Conservation (phyloP, 2,888 invertebrate species). For the Tetanocera ferruginea region DNA sequence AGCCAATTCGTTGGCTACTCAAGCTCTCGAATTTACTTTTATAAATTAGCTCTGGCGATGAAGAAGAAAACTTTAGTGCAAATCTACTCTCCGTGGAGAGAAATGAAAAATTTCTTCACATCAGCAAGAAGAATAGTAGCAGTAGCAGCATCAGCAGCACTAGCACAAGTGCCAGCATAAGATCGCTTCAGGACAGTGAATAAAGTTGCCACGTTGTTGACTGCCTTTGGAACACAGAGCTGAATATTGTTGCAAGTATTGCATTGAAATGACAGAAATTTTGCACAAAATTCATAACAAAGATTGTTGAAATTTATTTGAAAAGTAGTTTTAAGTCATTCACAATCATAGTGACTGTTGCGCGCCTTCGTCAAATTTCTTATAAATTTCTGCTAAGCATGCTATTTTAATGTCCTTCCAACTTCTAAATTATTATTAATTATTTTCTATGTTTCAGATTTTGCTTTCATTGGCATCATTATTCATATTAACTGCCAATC, state of each 20-base stretch:
- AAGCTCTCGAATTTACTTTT: slow-evolving; percentile 6
- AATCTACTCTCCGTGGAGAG: slow-evolving; percentile 28
- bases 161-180: not conserved
- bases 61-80: slow-evolving; percentile 33
- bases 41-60: slow-evolving; percentile 31
- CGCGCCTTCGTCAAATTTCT: too few species aligned
- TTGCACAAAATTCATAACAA: too few species aligned
- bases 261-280: not conserved
- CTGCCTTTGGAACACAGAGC: not conserved
- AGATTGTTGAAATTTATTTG: not conserved
- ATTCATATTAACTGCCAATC: not conserved
- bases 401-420: too few species aligned
- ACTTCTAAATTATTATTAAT: too few species aligned
- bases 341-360: too few species aligned
- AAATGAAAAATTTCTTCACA: slow-evolving; percentile 30
- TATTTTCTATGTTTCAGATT: too few species aligned
- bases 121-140: not conserved
- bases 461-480: too few species aligned
- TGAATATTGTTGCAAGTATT: not conserved
- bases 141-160: not conserved
- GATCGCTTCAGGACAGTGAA: too few species aligned
- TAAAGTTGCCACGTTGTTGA: not conserved
- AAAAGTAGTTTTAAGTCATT: too few species aligned
- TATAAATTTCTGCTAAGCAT: too few species aligned
- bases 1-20: not conserved